A percentile compares a stretch with the other conserved stretches of the same genome.
Evolutionary conservation across 2,113 vertebrate species (phyloP).

Genomic region (Cricetomys ansorgei): DNA sequence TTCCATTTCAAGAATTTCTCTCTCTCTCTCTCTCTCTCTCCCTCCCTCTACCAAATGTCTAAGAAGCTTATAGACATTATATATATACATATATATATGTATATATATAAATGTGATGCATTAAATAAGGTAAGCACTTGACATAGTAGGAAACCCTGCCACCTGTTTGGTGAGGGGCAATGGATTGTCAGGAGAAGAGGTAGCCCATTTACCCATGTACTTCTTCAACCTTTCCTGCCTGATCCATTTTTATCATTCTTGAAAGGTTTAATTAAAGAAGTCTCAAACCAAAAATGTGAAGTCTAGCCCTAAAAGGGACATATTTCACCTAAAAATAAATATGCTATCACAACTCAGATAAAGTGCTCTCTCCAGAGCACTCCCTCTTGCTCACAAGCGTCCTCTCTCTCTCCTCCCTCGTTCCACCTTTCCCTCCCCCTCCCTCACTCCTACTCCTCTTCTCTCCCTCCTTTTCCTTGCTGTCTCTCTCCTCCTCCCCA

Average conservation of each 20-base stretch:
- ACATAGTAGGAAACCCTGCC: background rate
- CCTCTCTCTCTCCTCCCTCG: background rate
- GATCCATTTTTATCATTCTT: background rate
- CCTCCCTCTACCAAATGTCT: too few species aligned
- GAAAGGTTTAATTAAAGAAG: constrained; percentile 50
- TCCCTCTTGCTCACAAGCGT: background rate
- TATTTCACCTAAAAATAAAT: constrained; percentile 50
- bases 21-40: background rate
- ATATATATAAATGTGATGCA: background rate
- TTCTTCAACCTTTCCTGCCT: background rate
- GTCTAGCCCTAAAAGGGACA: background rate
- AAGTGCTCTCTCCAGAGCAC: background rate
- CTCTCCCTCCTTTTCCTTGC: background rate
- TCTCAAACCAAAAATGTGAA: constrained; percentile 41
- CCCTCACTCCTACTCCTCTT: too few species aligned
- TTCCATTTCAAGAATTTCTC: background rate
- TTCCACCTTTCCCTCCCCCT: background rate
- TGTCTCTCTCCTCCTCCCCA: background rate
- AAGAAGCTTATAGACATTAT: background rate
- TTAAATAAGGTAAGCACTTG: background rate
- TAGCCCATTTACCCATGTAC: background rate
- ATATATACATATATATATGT: background rate
- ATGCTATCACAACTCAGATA: constrained; percentile 53
- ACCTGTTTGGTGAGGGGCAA: background rate
- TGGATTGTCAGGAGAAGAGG: background rate